Conservation (phyloP, 2,797 vertebrate genomes). For the Podargus strigoides region DNA sequence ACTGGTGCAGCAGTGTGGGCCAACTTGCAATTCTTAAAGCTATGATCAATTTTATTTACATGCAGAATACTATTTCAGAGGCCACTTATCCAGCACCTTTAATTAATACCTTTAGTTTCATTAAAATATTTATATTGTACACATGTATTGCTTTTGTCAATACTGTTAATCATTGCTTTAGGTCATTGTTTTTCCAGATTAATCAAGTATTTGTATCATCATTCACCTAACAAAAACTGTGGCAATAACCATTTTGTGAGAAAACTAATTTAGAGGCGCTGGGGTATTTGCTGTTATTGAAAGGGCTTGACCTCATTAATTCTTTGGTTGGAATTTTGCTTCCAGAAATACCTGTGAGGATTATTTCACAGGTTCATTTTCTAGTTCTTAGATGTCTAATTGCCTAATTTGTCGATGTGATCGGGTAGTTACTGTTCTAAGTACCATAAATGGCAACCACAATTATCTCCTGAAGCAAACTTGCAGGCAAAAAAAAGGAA, state of each 20-base stretch:
- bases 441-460: background rate
- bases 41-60: background rate
- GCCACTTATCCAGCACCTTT: background rate
- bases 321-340: background rate
- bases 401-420: constrained; percentile 29
- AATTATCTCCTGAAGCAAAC: constrained; percentile 25
- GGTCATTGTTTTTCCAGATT: background rate
- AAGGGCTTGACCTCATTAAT: background rate
- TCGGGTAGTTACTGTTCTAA: background rate
- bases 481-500: background rate
- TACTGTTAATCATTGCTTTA: background rate
- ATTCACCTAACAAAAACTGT: background rate
- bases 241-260: background rate
- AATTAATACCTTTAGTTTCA: background rate
- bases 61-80: background rate
- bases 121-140: background rate
- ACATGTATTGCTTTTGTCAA: background rate
- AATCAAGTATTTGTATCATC: background rate
- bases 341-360: constrained; percentile 28
- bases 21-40: background rate
- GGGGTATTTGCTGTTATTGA: background rate
- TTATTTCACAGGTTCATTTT: constrained; percentile 20
- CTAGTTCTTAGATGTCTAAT: constrained; percentile 18
- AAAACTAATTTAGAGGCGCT: background rate
- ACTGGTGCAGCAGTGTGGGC: background rate